A percentile compares a stretch with the other conserved stretches of the same genome.
These are phyloP conservation scores for Euclidia mi DNA, from an alignment of 2,888 invertebrate genomes.

Conservation along the genomic window DNA sequence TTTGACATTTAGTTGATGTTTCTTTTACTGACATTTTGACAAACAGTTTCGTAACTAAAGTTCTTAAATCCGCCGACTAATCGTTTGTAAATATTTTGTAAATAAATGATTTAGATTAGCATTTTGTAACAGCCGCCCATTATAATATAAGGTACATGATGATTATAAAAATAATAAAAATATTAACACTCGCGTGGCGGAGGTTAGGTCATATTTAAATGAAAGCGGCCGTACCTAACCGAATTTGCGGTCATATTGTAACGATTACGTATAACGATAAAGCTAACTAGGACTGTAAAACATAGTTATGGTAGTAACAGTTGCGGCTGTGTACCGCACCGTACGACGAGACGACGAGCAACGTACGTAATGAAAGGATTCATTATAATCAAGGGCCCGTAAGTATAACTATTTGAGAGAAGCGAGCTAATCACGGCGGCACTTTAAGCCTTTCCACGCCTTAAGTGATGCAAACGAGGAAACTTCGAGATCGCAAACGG, in stretches of 20 bases:
- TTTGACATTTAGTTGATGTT: constrained; percentile 15
- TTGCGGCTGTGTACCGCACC: constrained; percentile 25
- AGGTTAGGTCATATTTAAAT: constrained; percentile 21
- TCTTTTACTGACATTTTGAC: constrained; percentile 8
- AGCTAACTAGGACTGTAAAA: constrained; percentile 43
- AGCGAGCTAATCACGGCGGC: constrained; percentile 76
- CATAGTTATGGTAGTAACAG: constrained; percentile 28
- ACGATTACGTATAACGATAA: constrained; percentile 32
- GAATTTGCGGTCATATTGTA: constrained; percentile 32
- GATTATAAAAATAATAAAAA: no score
- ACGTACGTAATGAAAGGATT: constrained; percentile 61
- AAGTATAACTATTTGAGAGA: constrained; percentile 65
- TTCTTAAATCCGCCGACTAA: no score
- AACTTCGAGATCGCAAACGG: constrained; percentile 82
- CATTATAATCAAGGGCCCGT: constrained; percentile 68
- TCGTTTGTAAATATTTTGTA: no score
- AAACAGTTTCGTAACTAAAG: background rate
- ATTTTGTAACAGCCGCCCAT: no score
- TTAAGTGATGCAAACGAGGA: constrained; percentile 85
- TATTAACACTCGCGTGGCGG: background rate
- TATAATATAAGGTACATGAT: no score
- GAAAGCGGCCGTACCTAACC: constrained; percentile 17
- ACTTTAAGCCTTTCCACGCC: constrained; percentile 79
- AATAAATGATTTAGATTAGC: no score
- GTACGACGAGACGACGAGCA: constrained; percentile 25